A percentile compares a stretch with the other conserved stretches of the same genome.
Conservation (phyloP, 2,797 vertebrate genomes). For the Merluccius polli region DNA sequence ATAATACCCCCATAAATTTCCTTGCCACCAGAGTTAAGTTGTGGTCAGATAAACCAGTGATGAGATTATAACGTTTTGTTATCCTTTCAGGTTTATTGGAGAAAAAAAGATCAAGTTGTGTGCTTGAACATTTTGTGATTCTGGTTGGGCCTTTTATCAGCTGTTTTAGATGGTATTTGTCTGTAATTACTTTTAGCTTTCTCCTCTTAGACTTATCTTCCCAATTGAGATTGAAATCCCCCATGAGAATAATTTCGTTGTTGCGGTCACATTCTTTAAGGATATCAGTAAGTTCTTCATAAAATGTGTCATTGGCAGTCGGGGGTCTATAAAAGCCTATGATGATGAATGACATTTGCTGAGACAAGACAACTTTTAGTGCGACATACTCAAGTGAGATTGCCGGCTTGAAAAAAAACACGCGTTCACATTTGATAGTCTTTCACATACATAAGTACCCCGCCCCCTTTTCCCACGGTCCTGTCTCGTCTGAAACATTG, state of each 20-base stretch:
- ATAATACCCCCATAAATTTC: no score
- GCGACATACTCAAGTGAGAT: background rate
- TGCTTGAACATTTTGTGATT: background rate
- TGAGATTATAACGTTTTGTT: background rate
- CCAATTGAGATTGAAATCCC: slow-evolving; percentile 13
- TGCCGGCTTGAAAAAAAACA: background rate
- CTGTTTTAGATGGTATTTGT: slow-evolving; percentile 1
- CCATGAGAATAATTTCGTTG: slow-evolving; percentile 14
- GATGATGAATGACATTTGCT: slow-evolving; percentile 7
- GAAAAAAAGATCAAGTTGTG: background rate
- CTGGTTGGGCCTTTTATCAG: background rate
- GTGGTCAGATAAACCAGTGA: background rate
- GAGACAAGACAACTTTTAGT: slow-evolving; percentile 4
- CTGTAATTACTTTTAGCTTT: slow-evolving; percentile 4
- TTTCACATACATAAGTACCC: background rate
- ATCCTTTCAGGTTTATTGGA: background rate
- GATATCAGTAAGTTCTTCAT: slow-evolving; percentile 1
- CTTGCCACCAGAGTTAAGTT: background rate
- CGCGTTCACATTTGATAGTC: background rate
- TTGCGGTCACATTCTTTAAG: slow-evolving; percentile 3
- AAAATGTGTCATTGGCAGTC: slow-evolving; percentile 1
- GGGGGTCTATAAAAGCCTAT: slow-evolving; percentile 10
- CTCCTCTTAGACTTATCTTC: background rate
- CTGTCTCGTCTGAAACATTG: slow-evolving; percentile 9
- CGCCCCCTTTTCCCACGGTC: background rate